A percentile compares a stretch with the other conserved stretches of the same genome.
These are phyloP conservation scores for Sinohyriopsis cumingii DNA, from an alignment of 2,888 invertebrate species.

Conservation along the genomic window DNA sequence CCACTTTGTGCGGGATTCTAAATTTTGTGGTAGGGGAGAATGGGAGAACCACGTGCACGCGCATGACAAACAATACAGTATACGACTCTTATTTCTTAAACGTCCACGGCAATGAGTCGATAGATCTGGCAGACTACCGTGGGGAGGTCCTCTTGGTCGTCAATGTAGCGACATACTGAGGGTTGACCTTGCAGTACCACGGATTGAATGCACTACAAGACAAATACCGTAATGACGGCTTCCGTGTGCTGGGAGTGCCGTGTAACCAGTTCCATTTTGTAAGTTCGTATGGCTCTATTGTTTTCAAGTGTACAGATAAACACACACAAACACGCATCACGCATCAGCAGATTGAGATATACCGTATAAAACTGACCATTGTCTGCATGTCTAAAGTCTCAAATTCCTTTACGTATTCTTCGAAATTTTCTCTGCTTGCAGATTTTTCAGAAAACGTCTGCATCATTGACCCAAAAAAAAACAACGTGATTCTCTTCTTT, in stretches of 20 bases:
- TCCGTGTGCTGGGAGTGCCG: conserved; percentile 73
- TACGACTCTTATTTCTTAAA: conserved; percentile 37
- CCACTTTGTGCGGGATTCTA: too few relatives aligned
- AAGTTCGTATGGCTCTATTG: conserved; percentile 17
- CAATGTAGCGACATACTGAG: conserved; percentile 75
- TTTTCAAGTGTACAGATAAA: too few relatives aligned
- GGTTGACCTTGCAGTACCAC: conserved; percentile 72
- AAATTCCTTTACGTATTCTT: too few relatives aligned
- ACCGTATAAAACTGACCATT: too few relatives aligned
- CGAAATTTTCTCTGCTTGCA: too few relatives aligned
- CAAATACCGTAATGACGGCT: conserved; percentile 59
- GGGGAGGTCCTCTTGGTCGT: conserved; percentile 69
- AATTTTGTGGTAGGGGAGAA: too few relatives aligned
- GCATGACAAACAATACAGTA: conserved; percentile 22
- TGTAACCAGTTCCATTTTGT: conserved; percentile 73
- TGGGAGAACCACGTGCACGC: background rate
- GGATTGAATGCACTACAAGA: conserved; percentile 74
- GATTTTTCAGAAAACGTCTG: too few relatives aligned
- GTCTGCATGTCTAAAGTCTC: too few relatives aligned
- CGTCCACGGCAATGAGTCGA: conserved; percentile 29
- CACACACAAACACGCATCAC: too few relatives aligned
- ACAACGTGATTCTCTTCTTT: too few relatives aligned
- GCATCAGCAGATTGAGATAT: too few relatives aligned
- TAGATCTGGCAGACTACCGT: conserved; percentile 34
- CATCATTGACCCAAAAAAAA: too few relatives aligned